These are phyloP conservation scores for Solea senegalensis DNA, from an alignment of 2,113 vertebrate species.

Conservation along the genomic window DNA sequence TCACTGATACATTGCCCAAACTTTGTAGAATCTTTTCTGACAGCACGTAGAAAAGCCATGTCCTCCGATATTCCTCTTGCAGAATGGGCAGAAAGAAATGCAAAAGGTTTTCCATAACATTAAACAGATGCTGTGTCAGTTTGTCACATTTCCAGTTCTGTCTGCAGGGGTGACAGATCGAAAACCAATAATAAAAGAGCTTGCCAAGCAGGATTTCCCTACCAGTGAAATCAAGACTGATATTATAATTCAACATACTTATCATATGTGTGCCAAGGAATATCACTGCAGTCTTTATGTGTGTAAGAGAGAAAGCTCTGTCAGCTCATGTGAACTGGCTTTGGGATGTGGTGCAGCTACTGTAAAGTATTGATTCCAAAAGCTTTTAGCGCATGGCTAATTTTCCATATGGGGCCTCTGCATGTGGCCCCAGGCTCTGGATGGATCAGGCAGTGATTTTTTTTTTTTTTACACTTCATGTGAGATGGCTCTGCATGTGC, in stretches of 20 bases:
- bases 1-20: slow-evolving; percentile 9
- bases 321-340: slow-evolving; percentile 48
- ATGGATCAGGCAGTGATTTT: slow-evolving; percentile 40
- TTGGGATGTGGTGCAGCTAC: slow-evolving; percentile 56
- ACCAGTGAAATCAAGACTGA: slow-evolving; percentile 39
- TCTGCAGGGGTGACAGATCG: slow-evolving; percentile 16
- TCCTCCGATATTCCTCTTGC: slow-evolving; percentile 26
- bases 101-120: slow-evolving; percentile 20
- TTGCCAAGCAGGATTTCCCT: slow-evolving; percentile 35
- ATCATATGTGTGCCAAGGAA: slow-evolving; percentile 12
- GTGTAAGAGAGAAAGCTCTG: not conserved
- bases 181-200: slow-evolving; percentile 28
- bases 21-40: slow-evolving; percentile 26
- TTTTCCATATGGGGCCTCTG: slow-evolving; percentile 68
- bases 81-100: slow-evolving; percentile 23
- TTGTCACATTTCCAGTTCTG: slow-evolving; percentile 25
- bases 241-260: slow-evolving; percentile 33
- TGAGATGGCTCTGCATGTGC: slow-evolving; percentile 23
- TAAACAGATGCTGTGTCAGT: slow-evolving; percentile 23
- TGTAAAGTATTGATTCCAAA: slow-evolving; percentile 73
- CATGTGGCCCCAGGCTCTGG: slow-evolving; percentile 43
- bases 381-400: slow-evolving; percentile 70
- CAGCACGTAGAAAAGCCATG: slow-evolving; percentile 14
- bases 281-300: slow-evolving; percentile 7
- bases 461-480: slow-evolving; percentile 60